phyloP scores from a whole-genome alignment of 2,888 invertebrate genomes.

The Tenthredo livida region DNA sequence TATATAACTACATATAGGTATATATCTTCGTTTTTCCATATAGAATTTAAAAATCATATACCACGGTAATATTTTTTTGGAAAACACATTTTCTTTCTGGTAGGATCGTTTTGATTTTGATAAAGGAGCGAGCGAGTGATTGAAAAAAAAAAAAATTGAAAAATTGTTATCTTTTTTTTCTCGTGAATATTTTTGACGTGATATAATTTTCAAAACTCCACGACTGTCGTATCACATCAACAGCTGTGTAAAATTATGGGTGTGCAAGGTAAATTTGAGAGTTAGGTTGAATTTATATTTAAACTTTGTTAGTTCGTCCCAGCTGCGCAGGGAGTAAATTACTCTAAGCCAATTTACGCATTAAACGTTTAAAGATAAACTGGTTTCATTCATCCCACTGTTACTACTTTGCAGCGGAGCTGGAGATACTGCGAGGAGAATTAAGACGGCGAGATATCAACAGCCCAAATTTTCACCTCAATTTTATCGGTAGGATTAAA shows the following conservation, averaged over 20 bases:
- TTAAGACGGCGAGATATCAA: background rate
- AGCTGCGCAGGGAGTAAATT: constrained; percentile 36
- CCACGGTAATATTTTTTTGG: too few relatives aligned
- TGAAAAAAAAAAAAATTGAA: too few relatives aligned
- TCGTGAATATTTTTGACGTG: too few relatives aligned
- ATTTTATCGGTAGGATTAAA: constrained; percentile 8
- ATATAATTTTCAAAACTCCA: too few relatives aligned
- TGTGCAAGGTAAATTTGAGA: background rate
- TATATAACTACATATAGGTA: too few relatives aligned
- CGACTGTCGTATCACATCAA: background rate
- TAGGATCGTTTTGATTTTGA: too few relatives aligned
- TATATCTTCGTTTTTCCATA: too few relatives aligned
- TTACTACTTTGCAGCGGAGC: constrained; percentile 8
- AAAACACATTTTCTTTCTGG: too few relatives aligned
- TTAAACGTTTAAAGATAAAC: constrained; percentile 40
- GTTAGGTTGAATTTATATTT: constrained; percentile 30
- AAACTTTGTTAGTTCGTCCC: constrained; percentile 11
- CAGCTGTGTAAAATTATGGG: background rate
- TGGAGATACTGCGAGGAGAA: background rate
- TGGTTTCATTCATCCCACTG: constrained; percentile 15
- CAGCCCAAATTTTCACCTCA: background rate
- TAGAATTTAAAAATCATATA: too few relatives aligned
- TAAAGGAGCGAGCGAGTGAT: too few relatives aligned
- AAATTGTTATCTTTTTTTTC: too few relatives aligned
- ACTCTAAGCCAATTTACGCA: constrained; percentile 39